Evolutionary conservation across 2,113 vertebrate genomes (phyloP), one percentile per base, ranked within the genome.

Genomic region (Myxocyprinus asiaticus): DNA sequence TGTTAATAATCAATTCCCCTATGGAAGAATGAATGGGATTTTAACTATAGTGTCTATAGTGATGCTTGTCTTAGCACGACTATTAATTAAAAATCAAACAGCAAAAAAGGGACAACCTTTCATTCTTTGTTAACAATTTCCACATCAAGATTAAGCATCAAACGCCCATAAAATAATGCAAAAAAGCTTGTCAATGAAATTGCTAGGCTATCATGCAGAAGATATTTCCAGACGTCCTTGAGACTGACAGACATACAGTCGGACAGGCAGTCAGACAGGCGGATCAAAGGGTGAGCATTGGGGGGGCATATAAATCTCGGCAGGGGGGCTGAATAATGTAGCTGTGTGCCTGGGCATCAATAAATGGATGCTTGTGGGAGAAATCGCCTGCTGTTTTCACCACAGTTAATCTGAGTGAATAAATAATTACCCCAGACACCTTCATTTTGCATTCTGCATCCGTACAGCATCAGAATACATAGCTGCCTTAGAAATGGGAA

Each of bases 261-360:
- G 22, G 22, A 33, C 22, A 74, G 71, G 62, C 44, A 50, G 62
- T 4, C 33, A 75, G 76, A 58, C 51, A 80, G 66, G 80, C 33
- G 15, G 73, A 71, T 76, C 58, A 65, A 70, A 69, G 65, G 59
- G 70, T 69, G 64, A 70, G 44, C 48, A 67, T 44, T 56, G 59
- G 55, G 42, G 55, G 14, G 22, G 48, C 62, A 58, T 56, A 55
- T 33, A 44, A 73, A 66, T 44, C 53, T 2, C 14, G 33, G 70
- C 63, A 6, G 70, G 78, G 43, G 78, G 73, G 53, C 43, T 33
- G 68, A 70, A 79, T 71, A 72, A 65, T 72, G 68, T n/a, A 79
- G 50, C 61, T 33, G 33, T 22, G 42, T 55, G 77, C 67, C 61
- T 72, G 68, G 10, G 42, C 68, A 74, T 80, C 53, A 67, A 67